Evolutionary conservation across 37 sponge, comb jelly and placozoan species (phyloP).

Genomic region (Chondrosia reniformis): DNA sequence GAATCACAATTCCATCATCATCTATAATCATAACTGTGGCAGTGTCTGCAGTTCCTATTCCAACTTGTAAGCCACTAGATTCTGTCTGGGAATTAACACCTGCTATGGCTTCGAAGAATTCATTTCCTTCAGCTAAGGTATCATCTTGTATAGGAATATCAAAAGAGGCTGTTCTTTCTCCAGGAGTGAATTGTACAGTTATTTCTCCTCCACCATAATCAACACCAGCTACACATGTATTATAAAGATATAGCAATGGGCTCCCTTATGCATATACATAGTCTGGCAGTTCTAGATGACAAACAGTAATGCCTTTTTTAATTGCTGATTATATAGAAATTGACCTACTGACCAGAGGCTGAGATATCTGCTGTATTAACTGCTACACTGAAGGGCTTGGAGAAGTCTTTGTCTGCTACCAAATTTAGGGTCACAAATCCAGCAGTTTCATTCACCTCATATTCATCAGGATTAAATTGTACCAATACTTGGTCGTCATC

Average conservation of each 20-base stretch:
- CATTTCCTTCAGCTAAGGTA: conserved; percentile 27
- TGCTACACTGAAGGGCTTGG: not conserved
- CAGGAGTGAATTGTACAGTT: conserved; percentile 19
- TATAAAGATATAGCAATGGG: not conserved
- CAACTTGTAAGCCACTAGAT: not conserved
- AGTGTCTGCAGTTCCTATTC: not conserved
- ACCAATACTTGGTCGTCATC: not conserved
- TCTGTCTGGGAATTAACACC: not conserved
- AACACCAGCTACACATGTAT: not conserved
- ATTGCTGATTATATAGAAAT: too few species aligned
- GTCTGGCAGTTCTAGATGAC: too few species aligned
- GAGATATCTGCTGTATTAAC: not conserved
- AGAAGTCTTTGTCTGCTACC: not conserved
- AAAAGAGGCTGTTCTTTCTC: not conserved
- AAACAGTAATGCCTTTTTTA: too few species aligned
- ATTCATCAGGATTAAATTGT: not conserved
- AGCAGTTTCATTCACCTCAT: not conserved
- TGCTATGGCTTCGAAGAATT: not conserved
- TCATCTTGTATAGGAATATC: conserved; percentile 20
- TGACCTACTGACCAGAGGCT: conserved; percentile 7
- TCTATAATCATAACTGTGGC: conserved; percentile 1
- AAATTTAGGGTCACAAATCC: not conserved
- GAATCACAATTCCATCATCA: not conserved
- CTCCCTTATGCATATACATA: too few species aligned
- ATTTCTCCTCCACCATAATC: not conserved